Percentiles rank a stretch among this genome's conserved stretches.
Conservation (phyloP, 2,113 vertebrate species). For the Podiceps cristatus region DNA sequence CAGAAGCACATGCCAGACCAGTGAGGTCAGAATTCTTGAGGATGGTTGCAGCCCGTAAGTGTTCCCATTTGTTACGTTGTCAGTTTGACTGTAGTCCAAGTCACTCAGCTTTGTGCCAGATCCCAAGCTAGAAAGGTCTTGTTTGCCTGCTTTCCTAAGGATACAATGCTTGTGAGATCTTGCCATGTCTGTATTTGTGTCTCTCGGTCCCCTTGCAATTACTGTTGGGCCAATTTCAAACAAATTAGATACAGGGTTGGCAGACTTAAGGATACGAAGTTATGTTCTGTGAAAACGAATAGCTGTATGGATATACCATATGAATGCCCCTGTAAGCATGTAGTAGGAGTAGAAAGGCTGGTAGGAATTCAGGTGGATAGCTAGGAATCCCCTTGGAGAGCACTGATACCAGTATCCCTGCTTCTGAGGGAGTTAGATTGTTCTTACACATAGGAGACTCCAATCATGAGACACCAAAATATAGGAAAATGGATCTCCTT, state of each 20-base stretch:
- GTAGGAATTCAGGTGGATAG: not conserved
- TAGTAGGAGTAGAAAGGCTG: not conserved
- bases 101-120: slow-evolving; percentile 71
- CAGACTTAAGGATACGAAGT: not conserved
- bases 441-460: not conserved
- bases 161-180: slow-evolving; percentile 1
- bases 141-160: slow-evolving; percentile 47
- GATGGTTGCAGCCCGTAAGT: slow-evolving; percentile 64
- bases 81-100: slow-evolving; percentile 62
- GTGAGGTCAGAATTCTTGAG: slow-evolving; percentile 72
- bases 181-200: not conserved
- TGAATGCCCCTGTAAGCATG: not conserved
- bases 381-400: not conserved
- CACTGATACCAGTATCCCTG: not conserved
- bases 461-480: not conserved
- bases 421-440: not conserved
- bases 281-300: not conserved
- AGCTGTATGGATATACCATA: not conserved
- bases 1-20: slow-evolving; percentile 68
- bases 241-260: not conserved
- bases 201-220: not conserved
- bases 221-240: not conserved
- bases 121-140: slow-evolving; percentile 60
- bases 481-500: not conserved
- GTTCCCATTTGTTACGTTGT: slow-evolving; percentile 65